Base-by-base conservation (phyloP, 2,888 invertebrate genomes). In the Teleogryllus oceanicus region DNA sequence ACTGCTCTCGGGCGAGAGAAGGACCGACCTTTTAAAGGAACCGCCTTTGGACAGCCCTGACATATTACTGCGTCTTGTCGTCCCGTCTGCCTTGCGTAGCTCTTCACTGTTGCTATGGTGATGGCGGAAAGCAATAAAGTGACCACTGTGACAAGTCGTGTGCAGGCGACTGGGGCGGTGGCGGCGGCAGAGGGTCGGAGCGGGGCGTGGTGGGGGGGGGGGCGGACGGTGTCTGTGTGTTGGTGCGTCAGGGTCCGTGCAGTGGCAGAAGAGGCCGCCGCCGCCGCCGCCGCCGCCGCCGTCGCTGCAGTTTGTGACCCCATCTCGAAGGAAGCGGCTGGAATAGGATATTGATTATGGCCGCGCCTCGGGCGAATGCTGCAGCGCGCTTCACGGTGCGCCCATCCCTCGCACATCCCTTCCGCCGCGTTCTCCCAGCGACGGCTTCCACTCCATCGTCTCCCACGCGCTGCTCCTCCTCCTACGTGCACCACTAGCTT, bases 101-200 rank as follows among this genome's bases (percentile, higher is more conserved):
- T 13, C 78, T 78, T 77, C 77, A 49, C 80, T 78, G 81, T 81
- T 81, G 79, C 81, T 78, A 81, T 81, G 81, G 82, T 78, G 80
- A 80, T 79, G 78, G 79, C 74, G 78, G 78, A 80, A 82, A 81
- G 82, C 82, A 82, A 82, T 82, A 82, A 82, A 82, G 82, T 82
- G 82, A 82, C 82, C 82, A 81, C 80, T 80, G 82, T 82, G 82
- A 81, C 82, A 80, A 78, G 82, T 80, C 81, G 78, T 78, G 79
- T 77, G 80, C 74, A 62, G 49, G 50, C n/a, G 49, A 62, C 16
- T 13, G 16, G 74, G 62, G n/a, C 62, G n/a, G 62, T 4, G 13
- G 13, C 62, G 16, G 13, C 10, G 16, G 62, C 62, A 11, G 13
- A 62, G 62, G 62, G 62, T 18, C 16, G 62, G 62, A 18, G 62